Conservation (phyloP, 2,888 invertebrate species). For the Petrophora chlorosata region DNA sequence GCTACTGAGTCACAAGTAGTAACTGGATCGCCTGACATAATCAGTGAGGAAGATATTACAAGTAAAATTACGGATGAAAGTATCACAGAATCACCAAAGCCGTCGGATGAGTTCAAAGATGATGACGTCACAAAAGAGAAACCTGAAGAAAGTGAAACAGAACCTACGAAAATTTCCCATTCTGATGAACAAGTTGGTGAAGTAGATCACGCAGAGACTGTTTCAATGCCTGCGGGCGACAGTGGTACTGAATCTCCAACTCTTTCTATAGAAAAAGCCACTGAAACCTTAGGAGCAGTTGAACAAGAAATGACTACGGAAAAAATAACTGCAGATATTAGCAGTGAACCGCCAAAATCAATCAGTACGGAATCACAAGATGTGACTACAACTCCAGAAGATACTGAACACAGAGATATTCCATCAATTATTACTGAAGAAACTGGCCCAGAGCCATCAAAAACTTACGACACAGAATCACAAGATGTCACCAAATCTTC, state of each 20-base stretch:
- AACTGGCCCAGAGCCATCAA: slow-evolving; percentile 1
- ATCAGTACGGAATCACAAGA: slow-evolving; percentile 2
- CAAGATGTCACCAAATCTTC: background rate
- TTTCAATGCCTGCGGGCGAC: background rate
- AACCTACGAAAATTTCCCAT: background rate
- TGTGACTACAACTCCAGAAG: background rate
- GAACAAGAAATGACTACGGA: background rate
- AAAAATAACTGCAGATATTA: background rate
- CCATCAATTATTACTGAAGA: background rate
- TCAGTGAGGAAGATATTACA: background rate
- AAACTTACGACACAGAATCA: slow-evolving; percentile 4
- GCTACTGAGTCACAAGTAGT: background rate
- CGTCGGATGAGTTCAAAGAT: background rate
- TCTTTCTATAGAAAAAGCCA: background rate
- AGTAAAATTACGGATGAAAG: background rate
- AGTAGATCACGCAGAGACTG: background rate
- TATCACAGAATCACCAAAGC: background rate
- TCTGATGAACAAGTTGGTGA: background rate
- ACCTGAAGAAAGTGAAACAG: background rate
- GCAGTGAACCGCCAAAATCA: background rate
- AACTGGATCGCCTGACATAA: background rate
- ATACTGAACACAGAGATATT: background rate
- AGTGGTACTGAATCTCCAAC: background rate
- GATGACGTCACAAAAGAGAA: background rate
- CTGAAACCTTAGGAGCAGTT: background rate